Conservation (phyloP, 2,888 invertebrate species). For the Drosophila ezoana region DNA sequence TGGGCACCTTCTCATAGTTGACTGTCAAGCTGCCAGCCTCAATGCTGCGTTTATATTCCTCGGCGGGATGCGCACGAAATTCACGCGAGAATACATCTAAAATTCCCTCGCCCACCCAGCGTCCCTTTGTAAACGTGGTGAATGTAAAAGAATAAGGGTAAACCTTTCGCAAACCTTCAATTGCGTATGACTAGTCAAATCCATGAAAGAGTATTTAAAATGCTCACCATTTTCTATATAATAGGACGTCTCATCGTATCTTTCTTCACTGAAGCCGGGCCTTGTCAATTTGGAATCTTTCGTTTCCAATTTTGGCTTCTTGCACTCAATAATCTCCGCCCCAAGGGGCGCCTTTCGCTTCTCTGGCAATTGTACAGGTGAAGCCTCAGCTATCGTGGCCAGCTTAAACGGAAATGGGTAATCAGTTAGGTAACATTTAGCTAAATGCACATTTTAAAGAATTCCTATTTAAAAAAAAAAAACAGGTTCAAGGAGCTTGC, state of each 20-base stretch:
- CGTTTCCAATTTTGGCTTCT: conserved; percentile 91
- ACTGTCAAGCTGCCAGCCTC: conserved; percentile 95
- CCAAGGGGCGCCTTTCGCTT: conserved; percentile 46
- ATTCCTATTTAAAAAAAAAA: conserved; percentile 6
- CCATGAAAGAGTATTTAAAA: conserved; percentile 3
- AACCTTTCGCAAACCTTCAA: conserved; percentile 93
- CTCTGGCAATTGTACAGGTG: conserved; percentile 20
- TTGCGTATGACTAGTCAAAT: conserved; percentile 37
- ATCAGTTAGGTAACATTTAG: conserved; percentile 4
- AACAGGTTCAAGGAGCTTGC: conserved; percentile 21
- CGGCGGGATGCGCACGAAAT: conserved; percentile 95
- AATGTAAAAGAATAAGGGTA: conserved; percentile 98
- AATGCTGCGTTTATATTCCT: conserved; percentile 96
- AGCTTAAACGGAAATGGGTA: conserved; percentile 29
- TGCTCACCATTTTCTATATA: conserved; percentile 96
- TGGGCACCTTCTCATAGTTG: conserved; percentile 95
- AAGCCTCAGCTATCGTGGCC: conserved; percentile 17
- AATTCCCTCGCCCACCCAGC: conserved; percentile 96
- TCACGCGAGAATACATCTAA: conserved; percentile 96
- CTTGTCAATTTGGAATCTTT: conserved; percentile 95
- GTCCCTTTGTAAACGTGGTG: conserved; percentile 96
- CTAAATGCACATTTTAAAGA: conserved; percentile 15
- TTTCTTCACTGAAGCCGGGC: conserved; percentile 96
- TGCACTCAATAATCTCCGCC: conserved; percentile 20
- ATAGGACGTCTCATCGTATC: conserved; percentile 97